Base-by-base conservation (phyloP, 2,113 vertebrate species). In the Sylvia atricapilla region DNA sequence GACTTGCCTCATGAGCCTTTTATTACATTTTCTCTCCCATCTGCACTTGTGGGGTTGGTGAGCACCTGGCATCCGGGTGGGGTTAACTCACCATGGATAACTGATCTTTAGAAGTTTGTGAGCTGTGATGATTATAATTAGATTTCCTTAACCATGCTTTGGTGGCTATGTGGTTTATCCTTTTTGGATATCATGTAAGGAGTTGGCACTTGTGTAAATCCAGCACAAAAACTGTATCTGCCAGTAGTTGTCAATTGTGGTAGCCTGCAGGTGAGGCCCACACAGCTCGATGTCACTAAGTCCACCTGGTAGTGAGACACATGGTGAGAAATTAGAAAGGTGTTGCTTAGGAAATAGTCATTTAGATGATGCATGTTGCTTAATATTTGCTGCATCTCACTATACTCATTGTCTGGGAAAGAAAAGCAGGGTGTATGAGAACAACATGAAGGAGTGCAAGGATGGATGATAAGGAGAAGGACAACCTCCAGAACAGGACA, bases 161-260 rank as follows among this genome's bases (percentile, higher is more conserved):
- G 14, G 16, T 58, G 21, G 7, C 21, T 77, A 9, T 47, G 6
- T 15, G 25, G 18, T 73, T 87, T 24, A 46, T 83, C 6, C 9
- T 67, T 25, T 90, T 56, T 50, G 50, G 13, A 15, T 77, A 63
- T 67, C 63, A 77, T 4, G 35, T 44, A 19, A 53, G 31, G 10
- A 76, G 10, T 6, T 50, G 28, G 46, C 8, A 37, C 8, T 49
- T 89, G 10, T 52, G 25, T 56, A 75, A 92, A 33, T 78, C 13
- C 20, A 30, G 23, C 5, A 20, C 10, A 53, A 37, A 46, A 20
- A 16, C 43, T n/a, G 2, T 56, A 19, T 23, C 30, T 69, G 14
- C 19, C 14, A 16, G 43, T 33, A 68, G 35, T 0, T 64, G 20
- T 37, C 2, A 4, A 2, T 8, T 6, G 30, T 63, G 24, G 18